Percentiles rank a stretch among this genome's conserved stretches.
phyloP scores from a whole-genome alignment of 2,113 vertebrate genomes.

The Xiphorhynchus elegans region DNA sequence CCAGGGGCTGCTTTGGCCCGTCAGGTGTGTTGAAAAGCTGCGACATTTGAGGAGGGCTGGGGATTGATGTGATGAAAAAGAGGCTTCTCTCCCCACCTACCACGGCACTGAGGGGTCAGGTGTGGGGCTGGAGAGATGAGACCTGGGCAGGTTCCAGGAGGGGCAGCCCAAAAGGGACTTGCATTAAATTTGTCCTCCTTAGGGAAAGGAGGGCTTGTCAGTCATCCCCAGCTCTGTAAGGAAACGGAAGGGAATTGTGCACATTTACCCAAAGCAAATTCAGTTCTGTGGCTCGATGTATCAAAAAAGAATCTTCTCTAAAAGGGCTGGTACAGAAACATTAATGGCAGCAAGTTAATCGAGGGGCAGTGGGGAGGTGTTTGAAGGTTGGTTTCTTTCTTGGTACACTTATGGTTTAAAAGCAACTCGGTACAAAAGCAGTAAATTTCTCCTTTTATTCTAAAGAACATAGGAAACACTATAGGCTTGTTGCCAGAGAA shows the following conservation, averaged over 20 bases:
- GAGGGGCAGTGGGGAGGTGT: background rate
- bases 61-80: conserved; percentile 59
- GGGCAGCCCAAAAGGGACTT: background rate
- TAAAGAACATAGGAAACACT: background rate
- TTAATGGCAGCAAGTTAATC: background rate
- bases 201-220: conserved; percentile 42
- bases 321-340: background rate
- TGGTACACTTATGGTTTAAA: background rate
- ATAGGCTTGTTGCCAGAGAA: background rate
- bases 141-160: conserved; percentile 4
- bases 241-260: background rate
- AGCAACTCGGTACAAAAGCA: background rate
- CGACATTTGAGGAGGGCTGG: conserved; percentile 79
- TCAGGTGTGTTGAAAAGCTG: conserved; percentile 78
- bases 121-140: background rate
- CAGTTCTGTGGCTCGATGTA: rapidly evolving
- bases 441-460: background rate
- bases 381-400: background rate
- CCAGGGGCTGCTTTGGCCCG: background rate
- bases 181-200: background rate
- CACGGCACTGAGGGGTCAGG: conserved; percentile 43
- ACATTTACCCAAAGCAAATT: background rate
- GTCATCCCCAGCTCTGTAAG: conserved; percentile 68
- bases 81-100: conserved; percentile 72
- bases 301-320: background rate